Base-by-base conservation (phyloP, 2,888 invertebrate species). In the Coelinius sp. region DNA sequence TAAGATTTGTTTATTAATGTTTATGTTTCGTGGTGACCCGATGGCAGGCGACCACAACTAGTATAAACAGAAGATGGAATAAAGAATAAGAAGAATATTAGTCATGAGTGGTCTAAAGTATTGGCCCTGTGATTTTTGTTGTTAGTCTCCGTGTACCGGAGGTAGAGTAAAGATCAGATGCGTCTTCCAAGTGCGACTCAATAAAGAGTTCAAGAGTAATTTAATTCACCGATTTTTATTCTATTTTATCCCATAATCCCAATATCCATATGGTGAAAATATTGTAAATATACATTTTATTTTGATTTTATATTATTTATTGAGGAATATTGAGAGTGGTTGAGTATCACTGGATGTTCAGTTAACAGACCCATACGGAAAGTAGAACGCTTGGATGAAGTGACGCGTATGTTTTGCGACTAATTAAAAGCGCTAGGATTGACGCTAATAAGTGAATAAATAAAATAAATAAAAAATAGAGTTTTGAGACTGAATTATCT, bases 391-490 rank as follows among this genome's bases (percentile, higher is more conserved):
- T 35, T 35, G 63, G 52, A 59, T 59, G 59, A 71, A 67, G 67
- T 71, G 67, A 71, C 66, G 71, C 56, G 65, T 53, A 35, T 31
- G 35, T 71, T 71, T 71, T 46, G 49, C 66, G 59, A 71, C 63
- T 68, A 67, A 71, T 71, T 71, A 71, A 67, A 67, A 67, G 46
- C 67, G 25, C 67, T 67, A 46, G 46, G 71, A 71, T 68, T 71
- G 71, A 67, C 52, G 71, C 62, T 71, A 71, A 71, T 59, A 52
- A 68, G 62, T 49, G 56, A 35, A 56, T 44, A n/a, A n/a, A n/a
- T n/a, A n/a, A n/a, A n/a, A n/a, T n/a, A n/a, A n/a, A n/a, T n/a
- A 46, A 35, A 35, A 56, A 27, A 66, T 41, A 31, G 17, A 59
- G 59, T 59, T 31, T 35, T 31, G 17, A 59, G 59, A 35, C 59